These are phyloP conservation scores for Thrips palmi DNA, from an alignment of 1,140 invertebrate genomes.

Conservation along the genomic window DNA sequence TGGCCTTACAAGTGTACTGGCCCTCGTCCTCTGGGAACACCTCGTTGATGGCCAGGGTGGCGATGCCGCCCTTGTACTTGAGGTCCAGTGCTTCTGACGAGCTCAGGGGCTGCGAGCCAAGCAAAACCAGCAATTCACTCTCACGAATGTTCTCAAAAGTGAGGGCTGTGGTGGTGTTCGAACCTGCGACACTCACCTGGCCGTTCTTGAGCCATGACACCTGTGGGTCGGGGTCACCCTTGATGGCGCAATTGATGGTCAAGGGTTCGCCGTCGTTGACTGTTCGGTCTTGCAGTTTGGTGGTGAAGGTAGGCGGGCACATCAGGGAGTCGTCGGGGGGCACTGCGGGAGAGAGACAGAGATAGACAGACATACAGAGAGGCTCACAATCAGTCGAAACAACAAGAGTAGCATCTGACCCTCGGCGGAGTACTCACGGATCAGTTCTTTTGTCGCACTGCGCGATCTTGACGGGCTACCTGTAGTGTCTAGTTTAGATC, in stretches of 20 bases:
- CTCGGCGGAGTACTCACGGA: conserved; percentile 37
- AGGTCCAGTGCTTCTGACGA: conserved; percentile 75
- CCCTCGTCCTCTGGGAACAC: conserved; percentile 90
- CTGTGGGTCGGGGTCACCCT: conserved; percentile 80
- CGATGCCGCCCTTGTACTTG: conserved; percentile 76
- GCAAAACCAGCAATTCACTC: conserved; percentile 2
- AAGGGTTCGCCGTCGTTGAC: conserved; percentile 69
- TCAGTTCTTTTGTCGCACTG: conserved; percentile 75
- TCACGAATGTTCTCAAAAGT: conserved; percentile 2
- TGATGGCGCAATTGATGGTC: conserved; percentile 55
- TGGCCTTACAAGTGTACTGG: conserved; percentile 70
- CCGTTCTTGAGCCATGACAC: conserved; percentile 72
- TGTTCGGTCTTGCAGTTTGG: conserved; percentile 43
- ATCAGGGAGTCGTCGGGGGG: conserved; percentile 69
- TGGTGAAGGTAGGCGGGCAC: conserved; percentile 65
- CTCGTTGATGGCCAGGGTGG: conserved; percentile 71
- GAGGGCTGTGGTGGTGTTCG: background rate
- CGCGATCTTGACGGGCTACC: conserved; percentile 62
- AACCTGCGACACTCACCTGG: conserved; percentile 27
- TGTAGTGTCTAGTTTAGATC: conserved; percentile 46
- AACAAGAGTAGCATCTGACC: conserved; percentile 1
- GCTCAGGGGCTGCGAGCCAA: conserved; percentile 30
- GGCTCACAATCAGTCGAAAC: background rate
- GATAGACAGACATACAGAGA: conserved; percentile 3
- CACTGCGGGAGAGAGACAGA: conserved; percentile 29